Evolutionary conservation across 2,888 invertebrate genomes (phyloP), one percentile per base, ranked within the genome.

Genomic region (Drosophila niveifrons): DNA sequence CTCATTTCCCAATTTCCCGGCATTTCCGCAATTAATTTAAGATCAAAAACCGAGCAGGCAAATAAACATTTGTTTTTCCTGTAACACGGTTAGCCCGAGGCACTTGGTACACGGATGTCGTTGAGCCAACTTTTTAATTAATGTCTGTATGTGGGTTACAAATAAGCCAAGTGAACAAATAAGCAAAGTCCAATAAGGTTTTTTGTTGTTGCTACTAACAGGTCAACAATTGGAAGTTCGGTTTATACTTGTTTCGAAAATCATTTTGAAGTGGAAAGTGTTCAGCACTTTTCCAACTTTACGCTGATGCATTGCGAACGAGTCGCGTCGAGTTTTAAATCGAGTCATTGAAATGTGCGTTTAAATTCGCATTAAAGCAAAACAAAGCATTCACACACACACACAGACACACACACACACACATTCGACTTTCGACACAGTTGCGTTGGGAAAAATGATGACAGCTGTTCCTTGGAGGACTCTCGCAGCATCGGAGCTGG

Each of bases 361-460:
- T 70, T 65, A 72, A 72, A 75, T 65, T 73, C 71, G 65, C 79
- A 80, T 82, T 81, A 74, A 57, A 47, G 56, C 23, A 36, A 31
- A 18, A 2, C 9, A 17, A 52, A 44, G 13, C 44, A 44, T 18
- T 6, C 39, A 3, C 39, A 39, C 39, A 52, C 23, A 13, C 28
- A 23, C 23, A 52, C 23, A 13, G 15, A 23, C 23, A 23, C 4
- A 23, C 23, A 23, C 4, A 23, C 39, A 6, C 52, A 39, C 39
- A 52, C 23, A 13, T 28, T 29, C 28, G 36, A 52, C 39, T 39
- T n/a, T 34, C 52, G 29, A 31, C 48, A 58, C 57, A 50, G 53
- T 69, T 58, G 58, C 70, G 66, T 56, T 43, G 57, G 57, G 59
- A 56, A 71, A 74, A 74, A 71, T 65, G 64, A 61, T 59, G 69